Evolutionary conservation across 2,797 vertebrate genomes (phyloP), one percentile per base, ranked within the genome.

Genomic region (Florisuga fusca): DNA sequence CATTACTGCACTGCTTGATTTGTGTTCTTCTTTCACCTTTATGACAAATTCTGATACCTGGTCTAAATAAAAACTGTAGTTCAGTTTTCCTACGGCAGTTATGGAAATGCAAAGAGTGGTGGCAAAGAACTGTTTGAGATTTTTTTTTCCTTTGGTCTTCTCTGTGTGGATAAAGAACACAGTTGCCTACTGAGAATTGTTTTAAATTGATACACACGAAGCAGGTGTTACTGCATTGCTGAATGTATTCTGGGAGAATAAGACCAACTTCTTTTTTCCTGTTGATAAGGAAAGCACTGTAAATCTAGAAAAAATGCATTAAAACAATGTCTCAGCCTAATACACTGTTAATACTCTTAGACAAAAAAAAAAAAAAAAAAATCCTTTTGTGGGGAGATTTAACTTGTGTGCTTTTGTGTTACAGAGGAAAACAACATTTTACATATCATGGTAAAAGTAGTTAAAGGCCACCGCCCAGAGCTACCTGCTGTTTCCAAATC

Each of bases 401-500:
- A 81, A 54, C 73, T 36, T 62, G 26, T 57, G 33, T 50, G 18
- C 57, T 55, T 94, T 76, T 85, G n/a, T 77, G 89, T 92, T 87
- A 41, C 90, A 99, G 99, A 99, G 33, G 99, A 99, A 96, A 99
- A 99, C 91, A 99, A 99, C 83, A 99, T 99, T 97, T 98, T 99
- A 79, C 99, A 99, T 95, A 99, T 99, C 94, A 99, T 99, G 99
- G 98, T 99, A 96, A 99, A 99, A 96, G 99, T 99, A 91, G 99
- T 99, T 61, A 99, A 99, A 93, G 99, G 99, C 15, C 98, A 99
- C 83, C 99, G 99, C 86, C 99, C 99, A 2, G 99, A 99, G 97
- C 96, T 99, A 88, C 98, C 97, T 4, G 95, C 97, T 2, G 81
- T 99, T 84, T 98, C 99, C 58, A 98, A 99, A 64, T 98, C 98